Percentiles rank a stretch among this genome's conserved stretches.
These are phyloP conservation scores for Oreotrochilus melanogaster DNA, from an alignment of 2,113 vertebrate species.

Conservation along the genomic window DNA sequence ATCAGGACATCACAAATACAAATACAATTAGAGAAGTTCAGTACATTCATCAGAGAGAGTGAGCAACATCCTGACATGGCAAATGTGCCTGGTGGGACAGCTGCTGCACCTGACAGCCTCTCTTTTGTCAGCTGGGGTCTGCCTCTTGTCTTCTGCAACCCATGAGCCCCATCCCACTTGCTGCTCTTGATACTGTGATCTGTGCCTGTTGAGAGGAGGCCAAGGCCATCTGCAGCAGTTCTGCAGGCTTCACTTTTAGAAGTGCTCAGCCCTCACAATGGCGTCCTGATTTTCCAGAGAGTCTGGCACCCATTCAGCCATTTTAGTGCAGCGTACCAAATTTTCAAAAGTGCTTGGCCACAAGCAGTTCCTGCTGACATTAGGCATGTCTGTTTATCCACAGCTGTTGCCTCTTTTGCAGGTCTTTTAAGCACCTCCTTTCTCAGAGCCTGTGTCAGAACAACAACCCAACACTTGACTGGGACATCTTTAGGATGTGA, in stretches of 20 bases:
- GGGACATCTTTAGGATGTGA: background rate
- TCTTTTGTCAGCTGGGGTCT: background rate
- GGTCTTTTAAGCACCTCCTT: background rate
- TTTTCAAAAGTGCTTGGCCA: slow-evolving; percentile 40
- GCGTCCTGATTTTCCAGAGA: slow-evolving; percentile 40
- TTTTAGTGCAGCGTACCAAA: background rate
- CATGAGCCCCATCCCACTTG: background rate
- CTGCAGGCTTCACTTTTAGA: background rate
- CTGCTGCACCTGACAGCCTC: background rate
- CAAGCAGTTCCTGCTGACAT: slow-evolving; percentile 32
- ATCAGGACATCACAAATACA: background rate
- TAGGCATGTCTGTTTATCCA: background rate
- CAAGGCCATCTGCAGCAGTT: slow-evolving; percentile 48
- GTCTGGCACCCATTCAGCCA: slow-evolving; percentile 28
- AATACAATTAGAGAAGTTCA: background rate
- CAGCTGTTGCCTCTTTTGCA: slow-evolving; percentile 53
- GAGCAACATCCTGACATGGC: background rate
- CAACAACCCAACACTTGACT: background rate
- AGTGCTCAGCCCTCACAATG: slow-evolving; percentile 43
- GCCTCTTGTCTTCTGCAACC: background rate
- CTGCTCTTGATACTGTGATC: background rate
- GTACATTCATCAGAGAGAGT: background rate
- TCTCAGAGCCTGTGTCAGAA: background rate
- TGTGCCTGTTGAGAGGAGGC: background rate
- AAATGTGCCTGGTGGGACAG: background rate